phyloP scores from a whole-genome alignment of 2,113 vertebrate genomes.

The Hippoglossus stenolepis region DNA sequence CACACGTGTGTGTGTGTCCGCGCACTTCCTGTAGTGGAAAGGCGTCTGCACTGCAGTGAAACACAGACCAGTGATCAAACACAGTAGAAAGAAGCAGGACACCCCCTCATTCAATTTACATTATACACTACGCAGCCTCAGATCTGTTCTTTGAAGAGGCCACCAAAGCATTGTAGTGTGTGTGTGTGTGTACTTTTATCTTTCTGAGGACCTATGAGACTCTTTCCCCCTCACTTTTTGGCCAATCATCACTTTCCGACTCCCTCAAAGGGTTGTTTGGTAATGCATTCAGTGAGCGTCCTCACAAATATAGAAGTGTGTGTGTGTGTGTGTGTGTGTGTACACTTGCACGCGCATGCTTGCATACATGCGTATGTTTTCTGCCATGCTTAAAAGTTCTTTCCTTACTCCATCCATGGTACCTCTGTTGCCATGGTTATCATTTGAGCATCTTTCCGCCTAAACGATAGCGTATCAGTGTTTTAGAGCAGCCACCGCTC shows the following conservation, averaged over 20 bases:
- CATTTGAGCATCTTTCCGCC: constrained; percentile 37
- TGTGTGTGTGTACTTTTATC: not conserved
- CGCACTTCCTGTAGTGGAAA: constrained; percentile 3
- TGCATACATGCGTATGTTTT: not conserved
- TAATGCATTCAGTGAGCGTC: too few species aligned
- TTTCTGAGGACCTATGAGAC: too few species aligned
- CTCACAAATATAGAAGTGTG: too few species aligned
- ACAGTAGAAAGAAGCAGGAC: constrained; percentile 12
- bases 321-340: not conserved
- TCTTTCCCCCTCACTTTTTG: too few species aligned
- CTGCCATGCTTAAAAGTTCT: constrained; percentile 19
- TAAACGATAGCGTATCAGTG: not conserved
- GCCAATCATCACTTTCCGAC: too few species aligned
- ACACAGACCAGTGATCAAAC: constrained; percentile 54
- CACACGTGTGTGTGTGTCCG: constrained; percentile 13
- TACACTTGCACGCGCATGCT: too few species aligned
- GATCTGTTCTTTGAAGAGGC: constrained; percentile 59
- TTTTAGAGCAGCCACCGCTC: constrained; percentile 1
- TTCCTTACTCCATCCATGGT: constrained; percentile 26
- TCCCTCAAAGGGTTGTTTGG: too few species aligned
- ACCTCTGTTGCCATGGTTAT: constrained; percentile 75
- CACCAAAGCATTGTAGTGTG: not conserved
- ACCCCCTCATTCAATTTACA: constrained; percentile 51
- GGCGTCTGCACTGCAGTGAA: constrained; percentile 39
- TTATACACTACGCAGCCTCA: constrained; percentile 44